These are phyloP conservation scores for Athetis lepigone DNA, from an alignment of 2,888 invertebrate species.

Conservation along the genomic window DNA sequence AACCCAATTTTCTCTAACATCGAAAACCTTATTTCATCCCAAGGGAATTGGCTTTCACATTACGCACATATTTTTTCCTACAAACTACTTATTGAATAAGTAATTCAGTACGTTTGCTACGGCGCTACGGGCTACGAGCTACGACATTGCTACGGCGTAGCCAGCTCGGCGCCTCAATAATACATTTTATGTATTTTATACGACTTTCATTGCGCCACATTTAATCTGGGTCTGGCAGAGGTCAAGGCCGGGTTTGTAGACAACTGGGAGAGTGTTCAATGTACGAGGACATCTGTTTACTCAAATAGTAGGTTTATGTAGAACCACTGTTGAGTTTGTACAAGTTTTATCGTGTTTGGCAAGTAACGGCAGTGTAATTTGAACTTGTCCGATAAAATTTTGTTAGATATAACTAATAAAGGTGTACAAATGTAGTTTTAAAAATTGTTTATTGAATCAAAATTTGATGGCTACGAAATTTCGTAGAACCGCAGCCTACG, in stretches of 20 bases:
- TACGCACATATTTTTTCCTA: conserved; percentile 36
- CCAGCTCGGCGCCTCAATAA: conserved; percentile 43
- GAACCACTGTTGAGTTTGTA: background rate
- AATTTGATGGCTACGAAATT: no score
- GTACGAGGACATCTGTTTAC: conserved; percentile 7
- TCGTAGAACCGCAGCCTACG: no score
- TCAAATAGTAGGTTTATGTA: background rate
- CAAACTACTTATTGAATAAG: conserved; percentile 47
- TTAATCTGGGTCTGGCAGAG: conserved; percentile 44
- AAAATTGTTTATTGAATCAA: no score
- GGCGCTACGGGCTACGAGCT: conserved; percentile 49
- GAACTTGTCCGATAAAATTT: no score
- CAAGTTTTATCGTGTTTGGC: no score
- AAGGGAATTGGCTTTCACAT: conserved; percentile 11
- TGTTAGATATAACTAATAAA: no score
- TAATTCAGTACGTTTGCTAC: conserved; percentile 42
- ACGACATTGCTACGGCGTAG: conserved; percentile 60
- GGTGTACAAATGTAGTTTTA: no score
- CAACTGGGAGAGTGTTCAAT: conserved; percentile 1
- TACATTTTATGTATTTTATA: conserved; percentile 40
- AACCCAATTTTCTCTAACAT: conserved; percentile 14
- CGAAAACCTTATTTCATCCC: conserved; percentile 12
- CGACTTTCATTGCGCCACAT: conserved; percentile 57
- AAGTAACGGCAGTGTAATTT: no score
- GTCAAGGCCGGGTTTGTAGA: conserved; percentile 43